Evolutionary conservation across 2,888 invertebrate species (phyloP), one percentile per base, ranked within the genome.

Genomic region (Chirona hameri): DNA sequence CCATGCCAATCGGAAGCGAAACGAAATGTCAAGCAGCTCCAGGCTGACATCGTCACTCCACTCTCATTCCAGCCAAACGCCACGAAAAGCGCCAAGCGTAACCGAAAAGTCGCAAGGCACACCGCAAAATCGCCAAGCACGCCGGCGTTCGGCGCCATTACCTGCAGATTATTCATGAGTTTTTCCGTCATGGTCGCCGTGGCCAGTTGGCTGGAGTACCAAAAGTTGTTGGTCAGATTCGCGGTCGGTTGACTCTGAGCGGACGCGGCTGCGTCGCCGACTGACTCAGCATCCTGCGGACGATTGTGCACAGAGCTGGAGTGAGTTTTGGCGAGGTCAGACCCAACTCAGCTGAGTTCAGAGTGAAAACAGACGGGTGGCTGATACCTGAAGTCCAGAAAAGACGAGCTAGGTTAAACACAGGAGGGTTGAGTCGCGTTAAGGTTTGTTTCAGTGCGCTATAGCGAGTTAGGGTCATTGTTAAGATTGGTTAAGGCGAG

Each of bases 161-260:
- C 76, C 76, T 76, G 76, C 24, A 76, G 39, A 39, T 76, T 76
- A 76, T 29, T 76, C 76, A 76, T 76, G 76, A 76, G 76, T 12
- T 76, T 76, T 39, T 76, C 76, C 39, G 76, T 76, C 76, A 76
- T 76, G 21, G 29, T 76, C 12, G 76, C 76, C 3, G 76, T 76
- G 18, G 76, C 76, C 76, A 76, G 76, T 21, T 76, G 76, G 39
- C 76, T 76, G 31, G 76, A 76, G 76, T 76, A 76, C 76, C 76
- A 76, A 31, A 76, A 39, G 76, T 76, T 76, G 76, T 4, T 24
- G 31, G 76, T 39, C 76, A 76, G 76, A 9, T 12, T 48, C 9
- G 76, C 21, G 76, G 21, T 21, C 76, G 76, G 76, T 39, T 69
- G 69, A 14, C 29, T 69, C n/a, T 69, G 69, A 1, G 69, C 7